These are phyloP conservation scores for Zaprionus gabonicus DNA, from an alignment of 1,140 invertebrate genomes.

Conservation along the genomic window DNA sequence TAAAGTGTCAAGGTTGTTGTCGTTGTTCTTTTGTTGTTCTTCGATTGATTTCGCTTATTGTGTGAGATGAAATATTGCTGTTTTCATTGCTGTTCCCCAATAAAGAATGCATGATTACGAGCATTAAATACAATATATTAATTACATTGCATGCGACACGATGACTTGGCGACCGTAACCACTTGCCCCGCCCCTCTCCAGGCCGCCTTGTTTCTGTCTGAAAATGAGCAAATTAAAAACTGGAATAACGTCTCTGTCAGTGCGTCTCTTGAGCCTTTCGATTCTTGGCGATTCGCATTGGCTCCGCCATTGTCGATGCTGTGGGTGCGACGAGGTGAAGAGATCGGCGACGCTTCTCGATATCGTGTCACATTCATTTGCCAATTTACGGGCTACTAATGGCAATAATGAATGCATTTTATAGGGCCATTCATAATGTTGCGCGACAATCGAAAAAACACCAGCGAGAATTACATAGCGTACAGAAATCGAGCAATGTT, in stretches of 20 bases:
- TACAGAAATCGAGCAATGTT: conserved; percentile 63
- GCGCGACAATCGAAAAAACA: conserved; percentile 59
- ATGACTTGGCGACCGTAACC: not conserved
- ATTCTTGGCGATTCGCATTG: conserved; percentile 23
- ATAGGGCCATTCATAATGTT: conserved; percentile 74
- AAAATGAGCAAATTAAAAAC: conserved; percentile 68
- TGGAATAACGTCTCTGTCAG: conserved; percentile 79
- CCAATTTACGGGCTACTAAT: conserved; percentile 81
- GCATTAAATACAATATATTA: conserved; percentile 78
- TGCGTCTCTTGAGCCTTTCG: conserved; percentile 44
- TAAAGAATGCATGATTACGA: conserved; percentile 69
- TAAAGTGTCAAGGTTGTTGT: not conserved
- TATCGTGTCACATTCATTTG: conserved; percentile 70
- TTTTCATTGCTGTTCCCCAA: conserved; percentile 40
- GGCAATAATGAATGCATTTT: conserved; percentile 83
- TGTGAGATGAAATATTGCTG: not conserved
- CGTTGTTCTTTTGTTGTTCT: not conserved
- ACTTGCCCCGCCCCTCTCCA: conserved; percentile 2
- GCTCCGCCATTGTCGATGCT: conserved; percentile 51
- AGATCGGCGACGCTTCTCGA: conserved; percentile 2
- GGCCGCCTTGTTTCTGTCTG: not conserved
- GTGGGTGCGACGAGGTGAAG: conserved; percentile 33
- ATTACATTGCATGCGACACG: conserved; percentile 52
- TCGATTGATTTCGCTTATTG: conserved; percentile 2
- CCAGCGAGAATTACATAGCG: conserved; percentile 60